Evolutionary conservation across 2,113 vertebrate species (phyloP).

Genomic region (Nipponia nippon): DNA sequence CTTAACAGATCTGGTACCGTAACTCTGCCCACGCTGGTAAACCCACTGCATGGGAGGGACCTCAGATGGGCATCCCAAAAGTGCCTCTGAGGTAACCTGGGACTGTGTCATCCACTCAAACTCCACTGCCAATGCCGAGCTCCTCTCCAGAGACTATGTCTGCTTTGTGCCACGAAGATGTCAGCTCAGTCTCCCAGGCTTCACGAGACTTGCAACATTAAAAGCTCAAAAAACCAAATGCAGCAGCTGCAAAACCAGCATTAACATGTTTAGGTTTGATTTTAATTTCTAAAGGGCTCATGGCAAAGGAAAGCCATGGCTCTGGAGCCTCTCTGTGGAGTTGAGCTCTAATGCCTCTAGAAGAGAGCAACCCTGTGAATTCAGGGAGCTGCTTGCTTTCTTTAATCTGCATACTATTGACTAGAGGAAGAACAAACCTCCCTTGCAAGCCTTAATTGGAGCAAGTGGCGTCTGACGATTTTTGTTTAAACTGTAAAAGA

Average conservation of each 20-base stretch:
- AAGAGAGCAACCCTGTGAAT: not conserved
- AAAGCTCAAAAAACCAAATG: not conserved
- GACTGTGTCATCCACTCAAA: not conserved
- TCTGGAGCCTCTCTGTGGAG: not conserved
- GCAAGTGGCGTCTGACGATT: not conserved
- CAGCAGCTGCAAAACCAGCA: not conserved
- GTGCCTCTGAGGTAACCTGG: not conserved
- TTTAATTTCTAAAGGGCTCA: not conserved
- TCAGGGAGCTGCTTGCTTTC: not conserved
- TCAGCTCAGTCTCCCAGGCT: not conserved
- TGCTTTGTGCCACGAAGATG: not conserved
- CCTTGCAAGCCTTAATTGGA: constrained; percentile 46
- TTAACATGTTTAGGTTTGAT: not conserved
- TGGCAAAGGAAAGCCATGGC: not conserved
- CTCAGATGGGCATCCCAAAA: not conserved
- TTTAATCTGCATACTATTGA: constrained; percentile 5
- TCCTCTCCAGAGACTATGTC: not conserved
- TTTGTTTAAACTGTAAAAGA: constrained; percentile 42
- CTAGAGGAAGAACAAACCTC: constrained; percentile 2
- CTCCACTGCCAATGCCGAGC: not conserved
- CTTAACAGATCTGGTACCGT: not conserved
- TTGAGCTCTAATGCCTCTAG: not conserved
- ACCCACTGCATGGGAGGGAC: not conserved
- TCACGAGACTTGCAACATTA: not conserved
- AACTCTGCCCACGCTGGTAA: not conserved